These are phyloP conservation scores for Drosophila atroscutellata DNA, from an alignment of 2,888 invertebrate species.

Conservation along the genomic window DNA sequence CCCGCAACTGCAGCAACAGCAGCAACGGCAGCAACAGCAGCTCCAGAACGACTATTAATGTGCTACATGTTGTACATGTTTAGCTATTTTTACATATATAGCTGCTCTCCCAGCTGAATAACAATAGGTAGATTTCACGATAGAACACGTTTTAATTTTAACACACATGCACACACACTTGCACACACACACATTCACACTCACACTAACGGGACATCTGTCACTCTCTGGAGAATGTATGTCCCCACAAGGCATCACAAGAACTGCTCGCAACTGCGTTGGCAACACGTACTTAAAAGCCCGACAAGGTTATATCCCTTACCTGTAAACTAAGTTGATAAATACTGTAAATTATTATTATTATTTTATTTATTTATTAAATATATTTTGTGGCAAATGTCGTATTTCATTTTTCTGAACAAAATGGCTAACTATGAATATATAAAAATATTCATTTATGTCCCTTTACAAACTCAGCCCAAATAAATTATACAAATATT, in stretches of 20 bases:
- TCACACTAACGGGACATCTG: slow-evolving; percentile 26
- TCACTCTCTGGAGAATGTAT: slow-evolving; percentile 23
- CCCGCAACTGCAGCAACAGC: slow-evolving; percentile 20
- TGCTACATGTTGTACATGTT: slow-evolving; percentile 48
- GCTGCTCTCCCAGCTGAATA: slow-evolving; percentile 48
- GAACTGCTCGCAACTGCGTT: slow-evolving; percentile 5
- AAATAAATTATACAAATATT: background rate
- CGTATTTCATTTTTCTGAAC: accelerated
- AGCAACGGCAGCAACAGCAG: slow-evolving; percentile 6
- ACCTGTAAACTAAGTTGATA: background rate
- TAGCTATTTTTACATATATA: slow-evolving; percentile 46
- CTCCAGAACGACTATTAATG: slow-evolving; percentile 20
- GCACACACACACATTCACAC: slow-evolving; percentile 30
- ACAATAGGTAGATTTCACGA: slow-evolving; percentile 79
- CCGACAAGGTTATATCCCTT: slow-evolving; percentile 2
- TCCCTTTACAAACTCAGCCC: background rate
- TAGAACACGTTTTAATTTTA: slow-evolving; percentile 84
- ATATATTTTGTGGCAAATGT: background rate
- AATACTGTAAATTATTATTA: background rate
- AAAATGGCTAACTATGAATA: background rate
- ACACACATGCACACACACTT: slow-evolving; percentile 50
- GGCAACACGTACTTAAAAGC: background rate
- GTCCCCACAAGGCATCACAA: slow-evolving; percentile 4
- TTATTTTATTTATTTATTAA: background rate
- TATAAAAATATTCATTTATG: background rate